Conservation (phyloP, 2,797 vertebrate species). For the Propithecus perrieri region DNA sequence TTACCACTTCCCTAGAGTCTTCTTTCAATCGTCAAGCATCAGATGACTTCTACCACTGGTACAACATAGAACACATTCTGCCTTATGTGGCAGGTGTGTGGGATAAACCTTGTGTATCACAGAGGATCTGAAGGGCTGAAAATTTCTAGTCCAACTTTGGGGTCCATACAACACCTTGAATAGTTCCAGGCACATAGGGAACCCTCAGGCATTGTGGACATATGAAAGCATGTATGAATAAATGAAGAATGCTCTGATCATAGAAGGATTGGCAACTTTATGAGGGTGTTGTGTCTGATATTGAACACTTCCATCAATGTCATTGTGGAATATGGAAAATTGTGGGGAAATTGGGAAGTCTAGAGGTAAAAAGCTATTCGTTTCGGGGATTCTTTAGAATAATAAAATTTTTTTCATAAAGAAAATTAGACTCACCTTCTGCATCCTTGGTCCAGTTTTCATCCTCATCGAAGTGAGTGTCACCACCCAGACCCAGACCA, state of each 20-base stretch:
- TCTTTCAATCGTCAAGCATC: neutral
- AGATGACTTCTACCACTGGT: neutral
- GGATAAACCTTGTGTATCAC: neutral
- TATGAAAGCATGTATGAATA: neutral
- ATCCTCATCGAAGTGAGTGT: constrained; percentile 94
- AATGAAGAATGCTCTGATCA: neutral
- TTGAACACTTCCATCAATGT: neutral
- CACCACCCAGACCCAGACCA: constrained; percentile 88
- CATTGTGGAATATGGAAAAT: neutral
- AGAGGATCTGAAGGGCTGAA: neutral
- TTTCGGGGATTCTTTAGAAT: neutral
- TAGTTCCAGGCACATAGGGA: neutral
- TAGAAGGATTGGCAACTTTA: neutral
- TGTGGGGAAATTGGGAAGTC: neutral
- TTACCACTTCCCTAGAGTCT: neutral
- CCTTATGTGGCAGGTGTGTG: neutral
- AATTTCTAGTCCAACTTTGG: neutral
- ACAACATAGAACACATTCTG: neutral
- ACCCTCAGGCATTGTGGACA: fast-evolving
- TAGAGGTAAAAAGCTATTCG: neutral
- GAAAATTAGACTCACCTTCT: constrained; percentile 76
- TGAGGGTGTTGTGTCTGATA: neutral
- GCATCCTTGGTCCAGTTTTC: constrained; percentile 89
- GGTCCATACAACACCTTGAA: neutral
- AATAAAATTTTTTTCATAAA: neutral